A percentile compares a stretch with the other conserved stretches of the same genome.
Conservation (phyloP, 2,888 invertebrate genomes). For the Eueremaeus valkanovi region DNA sequence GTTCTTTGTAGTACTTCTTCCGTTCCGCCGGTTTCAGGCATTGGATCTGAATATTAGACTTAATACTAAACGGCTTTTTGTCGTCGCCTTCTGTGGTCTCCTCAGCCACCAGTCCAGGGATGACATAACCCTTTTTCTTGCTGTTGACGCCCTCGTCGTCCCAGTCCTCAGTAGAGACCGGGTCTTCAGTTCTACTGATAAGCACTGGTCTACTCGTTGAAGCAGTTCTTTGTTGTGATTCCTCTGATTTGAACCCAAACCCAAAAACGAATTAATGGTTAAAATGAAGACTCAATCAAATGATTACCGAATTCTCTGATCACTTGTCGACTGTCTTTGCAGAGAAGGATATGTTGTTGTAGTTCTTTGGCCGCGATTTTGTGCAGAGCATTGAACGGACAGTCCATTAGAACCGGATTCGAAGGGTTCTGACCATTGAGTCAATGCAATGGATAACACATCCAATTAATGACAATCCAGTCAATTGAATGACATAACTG, state of each 20-base stretch:
- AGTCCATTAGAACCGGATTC: neutral
- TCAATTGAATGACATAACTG: neutral
- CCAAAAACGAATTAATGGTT: neutral
- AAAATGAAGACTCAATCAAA: neutral
- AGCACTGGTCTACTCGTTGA: neutral
- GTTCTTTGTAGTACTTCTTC: constrained; percentile 25
- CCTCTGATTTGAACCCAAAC: neutral
- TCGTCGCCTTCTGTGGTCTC: neutral
- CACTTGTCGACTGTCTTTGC: constrained; percentile 32
- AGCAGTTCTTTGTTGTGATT: neutral
- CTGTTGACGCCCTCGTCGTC: neutral
- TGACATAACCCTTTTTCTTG: neutral
- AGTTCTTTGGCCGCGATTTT: neutral
- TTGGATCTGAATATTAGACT: constrained; percentile 1
- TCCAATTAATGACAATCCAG: neutral
- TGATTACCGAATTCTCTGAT: constrained; percentile 23
- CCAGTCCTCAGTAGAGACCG: neutral
- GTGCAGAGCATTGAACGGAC: constrained; percentile 31
- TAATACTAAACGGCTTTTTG: neutral
- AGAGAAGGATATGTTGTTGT: constrained; percentile 19
- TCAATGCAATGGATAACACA: neutral
- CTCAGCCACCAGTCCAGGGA: neutral
- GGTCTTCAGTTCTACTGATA: neutral
- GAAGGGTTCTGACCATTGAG: neutral
- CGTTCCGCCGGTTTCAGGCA: neutral